These are phyloP conservation scores for Apostichopus leukothele DNA, from an alignment of 53 echinoderm and acorn worm genomes.

Conservation along the genomic window DNA sequence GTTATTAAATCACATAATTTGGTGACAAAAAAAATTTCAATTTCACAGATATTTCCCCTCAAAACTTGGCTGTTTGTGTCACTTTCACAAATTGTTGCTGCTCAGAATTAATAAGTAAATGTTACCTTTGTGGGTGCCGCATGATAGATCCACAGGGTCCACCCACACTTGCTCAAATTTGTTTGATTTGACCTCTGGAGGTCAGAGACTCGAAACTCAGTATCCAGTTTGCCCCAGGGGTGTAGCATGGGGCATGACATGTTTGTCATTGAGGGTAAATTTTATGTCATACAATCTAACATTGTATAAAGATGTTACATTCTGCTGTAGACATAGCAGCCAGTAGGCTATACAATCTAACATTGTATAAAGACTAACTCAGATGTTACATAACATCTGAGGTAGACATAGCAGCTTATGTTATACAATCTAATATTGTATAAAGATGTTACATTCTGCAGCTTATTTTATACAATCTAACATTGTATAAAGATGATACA, in stretches of 20 bases:
- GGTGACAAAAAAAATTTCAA: neutral
- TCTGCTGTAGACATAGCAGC: too few species aligned
- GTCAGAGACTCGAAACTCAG: conserved; percentile 34
- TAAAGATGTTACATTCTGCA: too few species aligned
- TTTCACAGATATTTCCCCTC: neutral
- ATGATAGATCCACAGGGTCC: conserved; percentile 4
- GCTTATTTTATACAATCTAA: too few species aligned
- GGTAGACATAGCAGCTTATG: too few species aligned
- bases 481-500: too few species aligned
- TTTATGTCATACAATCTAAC: too few species aligned
- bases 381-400: too few species aligned
- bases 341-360: too few species aligned
- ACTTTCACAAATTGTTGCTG: neutral
- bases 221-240: conserved; percentile 29
- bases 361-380: too few species aligned
- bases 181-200: conserved; percentile 38
- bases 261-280: neutral
- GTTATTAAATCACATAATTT: too few species aligned
- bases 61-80: conserved; percentile 7
- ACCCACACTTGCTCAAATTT: conserved; percentile 20
- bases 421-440: too few species aligned
- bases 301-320: too few species aligned
- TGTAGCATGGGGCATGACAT: neutral
- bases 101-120: conserved; percentile 20
- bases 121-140: conserved; percentile 9